A percentile compares a stretch with the other conserved stretches of the same genome.
phyloP scores from a whole-genome alignment of 2,888 invertebrate species.

The Pristionchus arcanus region DNA sequence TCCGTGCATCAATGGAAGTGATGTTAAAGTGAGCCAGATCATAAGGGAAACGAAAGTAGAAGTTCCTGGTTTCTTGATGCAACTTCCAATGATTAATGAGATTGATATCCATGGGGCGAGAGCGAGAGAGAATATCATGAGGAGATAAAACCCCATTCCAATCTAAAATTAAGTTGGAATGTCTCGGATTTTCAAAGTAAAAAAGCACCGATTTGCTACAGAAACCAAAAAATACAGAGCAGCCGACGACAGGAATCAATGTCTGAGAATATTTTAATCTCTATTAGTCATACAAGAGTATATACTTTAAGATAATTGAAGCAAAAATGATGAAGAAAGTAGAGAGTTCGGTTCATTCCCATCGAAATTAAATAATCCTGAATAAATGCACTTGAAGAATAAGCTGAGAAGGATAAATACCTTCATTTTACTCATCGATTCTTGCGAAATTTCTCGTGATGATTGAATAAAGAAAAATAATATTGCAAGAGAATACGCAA shows the following conservation, averaged over 20 bases:
- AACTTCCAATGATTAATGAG: background rate
- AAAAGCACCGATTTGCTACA: background rate
- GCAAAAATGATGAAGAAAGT: conserved; percentile 32
- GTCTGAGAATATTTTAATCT: background rate
- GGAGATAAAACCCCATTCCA: background rate
- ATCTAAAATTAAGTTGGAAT: background rate
- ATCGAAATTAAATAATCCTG: conserved; percentile 44
- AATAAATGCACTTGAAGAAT: background rate
- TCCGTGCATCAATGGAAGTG: background rate
- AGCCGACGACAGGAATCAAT: background rate
- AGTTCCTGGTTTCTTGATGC: background rate
- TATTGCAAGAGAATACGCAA: background rate
- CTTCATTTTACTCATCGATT: background rate
- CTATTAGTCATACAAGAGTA: background rate
- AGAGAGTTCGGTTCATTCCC: conserved; percentile 45
- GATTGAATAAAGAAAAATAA: conserved; percentile 6
- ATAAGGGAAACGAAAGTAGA: background rate
- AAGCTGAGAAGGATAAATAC: background rate
- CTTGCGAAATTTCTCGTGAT: background rate
- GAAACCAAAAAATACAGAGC: background rate
- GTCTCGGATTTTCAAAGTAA: background rate
- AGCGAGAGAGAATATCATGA: background rate
- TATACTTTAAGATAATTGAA: background rate
- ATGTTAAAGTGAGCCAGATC: background rate
- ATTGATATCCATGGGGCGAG: conserved; percentile 13